These are phyloP conservation scores for Poeciliopsis paucimaculata DNA, from an alignment of 2,797 vertebrate genomes.

Conservation along the genomic window DNA sequence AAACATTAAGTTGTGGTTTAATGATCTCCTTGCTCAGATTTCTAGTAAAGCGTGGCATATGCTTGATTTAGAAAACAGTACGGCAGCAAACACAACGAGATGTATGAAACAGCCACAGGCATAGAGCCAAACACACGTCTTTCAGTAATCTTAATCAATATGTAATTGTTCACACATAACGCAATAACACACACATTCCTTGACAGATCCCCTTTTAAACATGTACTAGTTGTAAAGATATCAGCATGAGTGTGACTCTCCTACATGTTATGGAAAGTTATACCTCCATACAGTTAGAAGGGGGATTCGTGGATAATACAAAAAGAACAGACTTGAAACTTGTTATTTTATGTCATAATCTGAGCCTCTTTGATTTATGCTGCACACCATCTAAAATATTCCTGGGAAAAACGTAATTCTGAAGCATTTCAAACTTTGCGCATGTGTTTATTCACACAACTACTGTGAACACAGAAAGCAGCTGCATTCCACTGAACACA, in stretches of 20 bases:
- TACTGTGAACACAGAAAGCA: background rate
- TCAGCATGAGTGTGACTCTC: background rate
- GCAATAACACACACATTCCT: background rate
- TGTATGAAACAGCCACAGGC: background rate
- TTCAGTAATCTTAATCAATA: background rate
- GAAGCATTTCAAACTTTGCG: background rate
- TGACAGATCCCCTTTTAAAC: no score
- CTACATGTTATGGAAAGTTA: background rate
- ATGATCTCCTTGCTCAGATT: background rate
- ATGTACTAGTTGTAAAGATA: background rate
- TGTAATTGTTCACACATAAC: background rate
- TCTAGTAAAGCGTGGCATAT: background rate
- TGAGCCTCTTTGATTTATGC: background rate
- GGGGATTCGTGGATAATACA: background rate
- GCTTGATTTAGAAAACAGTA: background rate
- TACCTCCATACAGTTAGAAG: background rate
- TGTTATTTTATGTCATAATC: background rate
- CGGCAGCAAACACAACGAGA: background rate
- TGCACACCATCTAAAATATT: background rate
- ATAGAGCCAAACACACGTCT: background rate
- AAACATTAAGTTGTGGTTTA: background rate
- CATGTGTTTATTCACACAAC: background rate
- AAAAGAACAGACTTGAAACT: background rate
- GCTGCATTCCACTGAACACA: no score
- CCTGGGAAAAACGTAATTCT: background rate